These are phyloP conservation scores for Lordiphosa mommai DNA, from an alignment of 1,140 invertebrate species.

Conservation along the genomic window DNA sequence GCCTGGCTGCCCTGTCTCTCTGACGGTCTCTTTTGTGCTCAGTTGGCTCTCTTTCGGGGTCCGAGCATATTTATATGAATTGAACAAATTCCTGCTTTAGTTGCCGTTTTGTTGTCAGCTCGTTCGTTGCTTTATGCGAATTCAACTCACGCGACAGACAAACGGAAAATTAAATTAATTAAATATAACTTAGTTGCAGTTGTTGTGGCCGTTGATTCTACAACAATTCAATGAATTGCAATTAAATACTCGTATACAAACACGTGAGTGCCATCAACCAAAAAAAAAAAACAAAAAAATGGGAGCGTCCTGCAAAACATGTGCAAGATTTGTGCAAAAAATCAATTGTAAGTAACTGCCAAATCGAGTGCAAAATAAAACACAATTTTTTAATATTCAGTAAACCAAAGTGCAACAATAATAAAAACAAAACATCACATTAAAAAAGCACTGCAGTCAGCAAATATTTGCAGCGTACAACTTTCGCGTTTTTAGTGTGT, in stretches of 20 bases:
- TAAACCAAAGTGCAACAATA: not conserved
- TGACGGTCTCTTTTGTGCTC: not conserved
- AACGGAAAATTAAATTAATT: constrained; percentile 48
- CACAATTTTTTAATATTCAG: not conserved
- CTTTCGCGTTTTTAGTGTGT: constrained; percentile 22
- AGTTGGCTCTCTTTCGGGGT: no score
- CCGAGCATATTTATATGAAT: no score
- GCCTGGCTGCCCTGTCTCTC: not conserved
- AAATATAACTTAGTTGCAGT: constrained; percentile 34
- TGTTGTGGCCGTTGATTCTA: constrained; percentile 9
- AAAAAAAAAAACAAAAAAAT: constrained; percentile 8
- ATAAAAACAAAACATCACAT: not conserved
- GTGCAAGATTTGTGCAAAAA: constrained; percentile 54
- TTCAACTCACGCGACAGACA: constrained; percentile 2
- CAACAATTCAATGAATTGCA: constrained; percentile 14
- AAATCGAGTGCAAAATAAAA: constrained; percentile 4
- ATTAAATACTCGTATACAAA: constrained; percentile 19
- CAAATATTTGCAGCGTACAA: constrained; percentile 11
- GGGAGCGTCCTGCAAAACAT: constrained; percentile 42
- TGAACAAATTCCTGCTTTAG: constrained; percentile 19
- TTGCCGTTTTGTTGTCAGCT: constrained; percentile 40
- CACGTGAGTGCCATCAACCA: constrained; percentile 13
- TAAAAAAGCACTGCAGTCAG: constrained; percentile 10
- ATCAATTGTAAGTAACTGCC: constrained; percentile 62
- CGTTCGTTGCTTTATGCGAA: constrained; percentile 22